Evolutionary conservation across 2,797 vertebrate genomes (phyloP).

Genomic region (Hyperoplus immaculatus): DNA sequence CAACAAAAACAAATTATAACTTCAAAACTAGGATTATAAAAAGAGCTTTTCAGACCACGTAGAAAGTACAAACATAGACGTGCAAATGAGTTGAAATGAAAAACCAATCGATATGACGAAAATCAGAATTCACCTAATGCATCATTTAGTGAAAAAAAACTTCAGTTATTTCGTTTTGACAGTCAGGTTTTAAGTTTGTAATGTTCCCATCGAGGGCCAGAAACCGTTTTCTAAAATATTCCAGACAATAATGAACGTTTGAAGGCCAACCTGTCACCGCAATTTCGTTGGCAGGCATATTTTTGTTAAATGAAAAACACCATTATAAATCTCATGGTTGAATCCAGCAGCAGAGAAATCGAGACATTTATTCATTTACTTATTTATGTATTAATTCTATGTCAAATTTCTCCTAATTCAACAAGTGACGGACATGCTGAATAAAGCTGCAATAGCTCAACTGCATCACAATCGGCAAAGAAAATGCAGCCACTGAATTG

Average conservation of each 20-base stretch:
- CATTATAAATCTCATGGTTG: background rate
- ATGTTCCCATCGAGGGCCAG: background rate
- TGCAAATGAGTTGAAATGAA: background rate
- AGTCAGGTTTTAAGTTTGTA: too few relatives aligned
- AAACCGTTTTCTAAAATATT: background rate
- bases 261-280: background rate
- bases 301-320: background rate
- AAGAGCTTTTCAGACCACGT: background rate
- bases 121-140: too few relatives aligned
- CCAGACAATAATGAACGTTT: background rate
- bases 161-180: background rate
- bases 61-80: background rate
- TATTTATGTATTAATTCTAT: too few relatives aligned
- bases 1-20: background rate
- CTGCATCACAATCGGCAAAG: slow-evolving; percentile 11
- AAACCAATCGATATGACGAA: background rate
- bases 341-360: background rate
- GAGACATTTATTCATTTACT: background rate
- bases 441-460: background rate
- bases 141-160: background rate
- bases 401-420: slow-evolving; percentile 16
- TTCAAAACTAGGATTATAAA: background rate
- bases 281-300: background rate
- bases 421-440: slow-evolving; percentile 28
- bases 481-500: slow-evolving; percentile 19